phyloP scores from a whole-genome alignment of 2,888 invertebrate genomes.

The Autographa pulchrina region DNA sequence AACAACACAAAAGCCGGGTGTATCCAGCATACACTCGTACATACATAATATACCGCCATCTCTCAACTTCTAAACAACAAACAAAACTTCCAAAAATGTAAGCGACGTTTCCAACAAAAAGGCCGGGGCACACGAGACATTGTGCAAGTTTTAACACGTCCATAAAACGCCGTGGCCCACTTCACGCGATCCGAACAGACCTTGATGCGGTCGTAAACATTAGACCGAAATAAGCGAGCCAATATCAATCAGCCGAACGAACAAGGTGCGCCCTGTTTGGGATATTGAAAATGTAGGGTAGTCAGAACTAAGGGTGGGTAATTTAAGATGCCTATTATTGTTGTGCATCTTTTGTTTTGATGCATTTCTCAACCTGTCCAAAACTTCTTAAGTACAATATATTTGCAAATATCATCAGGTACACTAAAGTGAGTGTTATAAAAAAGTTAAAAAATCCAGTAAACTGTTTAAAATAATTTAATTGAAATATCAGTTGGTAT shows the following conservation, averaged over 20 bases:
- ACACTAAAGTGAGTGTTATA: no score
- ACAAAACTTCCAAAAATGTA: conserved; percentile 11
- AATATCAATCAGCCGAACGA: conserved; percentile 63
- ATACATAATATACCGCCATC: background rate
- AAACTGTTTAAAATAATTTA: background rate
- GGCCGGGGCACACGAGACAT: conserved; percentile 31
- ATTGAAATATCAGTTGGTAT: background rate
- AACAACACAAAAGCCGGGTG: conserved; percentile 5
- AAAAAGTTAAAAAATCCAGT: background rate
- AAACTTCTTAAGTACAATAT: background rate
- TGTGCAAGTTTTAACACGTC: conserved; percentile 57
- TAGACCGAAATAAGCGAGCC: conserved; percentile 62
- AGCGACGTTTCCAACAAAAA: conserved; percentile 9
- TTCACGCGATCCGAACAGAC: conserved; percentile 61
- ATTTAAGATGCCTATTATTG: background rate
- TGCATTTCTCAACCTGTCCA: background rate
- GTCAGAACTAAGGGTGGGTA: conserved; percentile 17
- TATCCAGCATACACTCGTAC: conserved; percentile 1
- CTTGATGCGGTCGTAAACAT: conserved; percentile 64
- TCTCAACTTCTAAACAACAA: background rate
- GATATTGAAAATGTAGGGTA: conserved; percentile 46
- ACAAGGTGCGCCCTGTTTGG: conserved; percentile 50
- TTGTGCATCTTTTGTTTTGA: background rate
- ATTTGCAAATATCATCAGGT: no score
- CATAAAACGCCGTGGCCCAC: conserved; percentile 59